Conservation (phyloP, 2,797 vertebrate species). For the Spinus olivaceus region DNA sequence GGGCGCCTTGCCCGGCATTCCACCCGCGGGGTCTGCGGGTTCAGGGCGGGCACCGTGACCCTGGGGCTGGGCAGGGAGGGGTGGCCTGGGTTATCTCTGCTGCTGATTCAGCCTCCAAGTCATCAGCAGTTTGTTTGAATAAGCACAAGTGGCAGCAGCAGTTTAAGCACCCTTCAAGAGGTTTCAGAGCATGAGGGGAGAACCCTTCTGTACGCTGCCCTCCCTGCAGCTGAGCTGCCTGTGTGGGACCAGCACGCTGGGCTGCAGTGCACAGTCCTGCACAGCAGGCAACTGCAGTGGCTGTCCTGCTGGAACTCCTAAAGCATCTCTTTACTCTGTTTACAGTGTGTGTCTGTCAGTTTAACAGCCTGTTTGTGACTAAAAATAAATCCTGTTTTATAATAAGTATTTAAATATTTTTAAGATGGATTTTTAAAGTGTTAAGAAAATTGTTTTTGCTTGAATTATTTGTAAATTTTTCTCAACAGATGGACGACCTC, state of each 20-base stretch:
- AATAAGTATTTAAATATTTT: background rate
- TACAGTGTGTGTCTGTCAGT: background rate
- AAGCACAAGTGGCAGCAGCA: background rate
- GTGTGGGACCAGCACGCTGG: fast-evolving
- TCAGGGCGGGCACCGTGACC: background rate
- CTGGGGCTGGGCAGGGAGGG: background rate
- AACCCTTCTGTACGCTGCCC: fast-evolving
- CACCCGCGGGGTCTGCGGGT: fast-evolving
- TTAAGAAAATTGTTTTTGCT: conserved; percentile 15
- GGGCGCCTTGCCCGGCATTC: background rate
- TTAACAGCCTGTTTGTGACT: background rate
- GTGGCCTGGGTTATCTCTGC: fast-evolving
- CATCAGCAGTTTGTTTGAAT: background rate
- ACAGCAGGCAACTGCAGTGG: fast-evolving
- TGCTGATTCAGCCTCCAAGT: background rate
- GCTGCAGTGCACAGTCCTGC: background rate
- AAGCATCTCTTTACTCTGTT: background rate
- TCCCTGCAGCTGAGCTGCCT: background rate
- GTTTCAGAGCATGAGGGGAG: background rate
- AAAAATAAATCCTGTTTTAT: background rate
- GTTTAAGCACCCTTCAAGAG: background rate
- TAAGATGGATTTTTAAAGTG: background rate
- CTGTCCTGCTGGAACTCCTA: background rate
- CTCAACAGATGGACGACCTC: conserved; percentile 91
- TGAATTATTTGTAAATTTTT: conserved; percentile 67